Evolutionary conservation across 2,113 vertebrate genomes (phyloP), one percentile per base, ranked within the genome.

Genomic region (Podarcis raffonei): DNA sequence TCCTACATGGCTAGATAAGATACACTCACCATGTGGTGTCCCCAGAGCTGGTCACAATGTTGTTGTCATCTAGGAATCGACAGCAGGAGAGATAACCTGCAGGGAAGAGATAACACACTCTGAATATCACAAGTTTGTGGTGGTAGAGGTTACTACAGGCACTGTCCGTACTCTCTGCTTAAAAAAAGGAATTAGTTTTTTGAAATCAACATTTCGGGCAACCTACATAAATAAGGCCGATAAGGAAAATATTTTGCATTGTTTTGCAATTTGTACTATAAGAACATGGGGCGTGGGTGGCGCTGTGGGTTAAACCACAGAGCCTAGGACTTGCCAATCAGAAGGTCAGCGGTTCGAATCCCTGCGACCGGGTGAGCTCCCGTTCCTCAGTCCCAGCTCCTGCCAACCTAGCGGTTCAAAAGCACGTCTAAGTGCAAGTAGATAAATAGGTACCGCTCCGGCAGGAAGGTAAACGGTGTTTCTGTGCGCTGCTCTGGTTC

Each of bases 41-140:
- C 80, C 99, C 99, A 22, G 99, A 99, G 95, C 98, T 99, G 92
- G 99, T 99, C 96, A 99, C 98, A 89, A 99, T 99, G 92, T 96
- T 98, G 86, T 95, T 98, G 97, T 99, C 99, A 11, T 98, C 99
- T 83, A 99, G 92, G 95, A 99, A 99, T 69, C 99, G 97, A 94
- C 99, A 99, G 97, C 98, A 99, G 95, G 99, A 99, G 89, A 99
- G 98, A 95, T 99, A 99, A 91, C 99, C 99, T 99, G 92, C 71
- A 84, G 89, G 76, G 86, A 0, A 0, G 35, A 72, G 69, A 86
- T 32, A 89, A 83, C 16, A 48, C 62, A 69, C 53, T 7, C 9
- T 42, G 84, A 75, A 86, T 89, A 48, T 48, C 48, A 2, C 1
- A 65, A 37, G 1, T 66, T 23, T 32, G 1, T 9, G 20, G 32